Base-by-base conservation (phyloP, 2,888 invertebrate species). In the Stenchaetothrips biformis region DNA sequence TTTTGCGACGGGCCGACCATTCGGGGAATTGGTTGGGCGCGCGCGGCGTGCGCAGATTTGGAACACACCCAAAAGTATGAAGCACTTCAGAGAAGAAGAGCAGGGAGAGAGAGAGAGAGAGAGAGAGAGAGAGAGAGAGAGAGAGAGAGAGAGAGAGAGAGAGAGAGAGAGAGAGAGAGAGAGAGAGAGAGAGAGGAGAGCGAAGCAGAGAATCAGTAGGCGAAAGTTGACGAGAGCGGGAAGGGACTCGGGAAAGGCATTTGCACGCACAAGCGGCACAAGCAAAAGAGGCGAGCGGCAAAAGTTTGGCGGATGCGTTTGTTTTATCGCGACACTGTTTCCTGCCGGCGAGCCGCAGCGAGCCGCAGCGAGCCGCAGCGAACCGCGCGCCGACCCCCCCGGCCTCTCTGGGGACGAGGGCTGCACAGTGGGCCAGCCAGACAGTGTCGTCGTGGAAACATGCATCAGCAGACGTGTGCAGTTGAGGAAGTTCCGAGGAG, bases 31-130 rank as follows among this genome's bases (percentile, higher is more conserved):
- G 67, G 67, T 74, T 25, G 67, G 67, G 67, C 67, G 67, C 4
- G 37, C 9, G 25, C 21, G 67, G 67, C 67, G 67, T 21, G 37
- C 9, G 25, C 21, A 74, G 67, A 8, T 74, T 4, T 74, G 67
- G 67, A n/a, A 21, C 25, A 25, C 25, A 25, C 67, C 67, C 67
- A 74, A 74, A 74, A 25, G 67, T 74, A 74, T 74, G 67, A 74
- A 74, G 67, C 53, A 53, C 53, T 53, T 11, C 16, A 53, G 67
- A 7, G 67, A 67, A 21, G 67, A 37, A 67, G 62, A n/a, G 62
- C n/a, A 2, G 62, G 21, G 62, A 7, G 11, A n/a, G 62, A 62
- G 62, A 21, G 62, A 62, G n/a, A 62, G 62, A 62, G 7, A n/a
- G 62, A n/a, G 13, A 62, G 59, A 62, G 13, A 62, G 59, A 62